A percentile compares a stretch with the other conserved stretches of the same genome.
Conservation (phyloP, 1,140 invertebrate species). For the Drosophila simulans region DNA sequence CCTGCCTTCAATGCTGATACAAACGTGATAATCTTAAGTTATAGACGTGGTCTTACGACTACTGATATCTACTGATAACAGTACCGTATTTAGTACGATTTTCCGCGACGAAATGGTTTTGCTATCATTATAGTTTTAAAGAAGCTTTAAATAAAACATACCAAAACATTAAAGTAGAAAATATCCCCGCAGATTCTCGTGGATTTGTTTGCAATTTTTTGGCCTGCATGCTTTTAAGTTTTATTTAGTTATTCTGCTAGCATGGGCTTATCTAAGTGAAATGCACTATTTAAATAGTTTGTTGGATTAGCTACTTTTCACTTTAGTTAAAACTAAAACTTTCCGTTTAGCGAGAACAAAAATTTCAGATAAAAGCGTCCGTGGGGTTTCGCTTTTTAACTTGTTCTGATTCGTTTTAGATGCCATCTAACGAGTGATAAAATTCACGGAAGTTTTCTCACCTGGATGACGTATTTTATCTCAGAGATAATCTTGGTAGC, state of each 20-base stretch:
- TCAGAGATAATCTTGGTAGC: constrained; percentile 18
- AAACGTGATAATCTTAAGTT: constrained; percentile 7
- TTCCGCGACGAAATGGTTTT: background rate
- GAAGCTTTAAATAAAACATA: constrained; percentile 18
- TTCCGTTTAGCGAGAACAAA: background rate
- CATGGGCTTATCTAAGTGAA: too few relatives aligned
- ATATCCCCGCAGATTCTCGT: constrained; percentile 58
- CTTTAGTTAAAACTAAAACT: background rate
- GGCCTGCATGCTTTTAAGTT: constrained; percentile 34
- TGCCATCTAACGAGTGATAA: constrained; percentile 23
- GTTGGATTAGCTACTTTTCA: background rate
- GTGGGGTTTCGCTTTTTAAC: constrained; percentile 19
- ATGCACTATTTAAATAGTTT: background rate
- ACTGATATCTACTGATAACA: constrained; percentile 22
- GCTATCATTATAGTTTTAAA: background rate
- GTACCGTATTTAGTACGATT: background rate
- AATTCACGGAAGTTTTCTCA: constrained; percentile 32
- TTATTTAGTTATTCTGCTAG: background rate
- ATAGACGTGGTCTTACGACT: constrained; percentile 2
- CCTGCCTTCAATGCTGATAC: constrained; percentile 1
- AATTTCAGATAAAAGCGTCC: constrained; percentile 16
- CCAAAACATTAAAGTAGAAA: constrained; percentile 70
- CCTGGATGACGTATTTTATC: constrained; percentile 30
- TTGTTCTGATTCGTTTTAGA: constrained; percentile 28
- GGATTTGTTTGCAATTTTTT: constrained; percentile 67